Base-by-base conservation (phyloP, 1,140 invertebrate genomes). In the Drosophila punjabiensis region DNA sequence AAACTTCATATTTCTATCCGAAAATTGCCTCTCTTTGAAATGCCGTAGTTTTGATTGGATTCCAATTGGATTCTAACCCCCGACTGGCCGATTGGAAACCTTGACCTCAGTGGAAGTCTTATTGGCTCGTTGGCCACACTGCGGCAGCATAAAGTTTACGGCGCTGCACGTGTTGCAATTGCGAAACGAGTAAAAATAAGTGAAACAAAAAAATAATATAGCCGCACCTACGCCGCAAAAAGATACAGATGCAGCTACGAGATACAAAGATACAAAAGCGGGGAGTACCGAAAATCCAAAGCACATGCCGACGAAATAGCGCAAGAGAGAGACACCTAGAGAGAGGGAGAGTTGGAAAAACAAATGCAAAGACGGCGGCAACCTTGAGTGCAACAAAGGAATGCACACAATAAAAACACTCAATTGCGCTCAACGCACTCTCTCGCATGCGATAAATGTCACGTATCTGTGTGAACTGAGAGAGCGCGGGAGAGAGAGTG, bases 401-500 rank as follows among this genome's bases (percentile, higher is more conserved):
- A 61, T 74, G 55, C 56, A 75, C 14, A 53, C 55, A 58, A 3
- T n/a, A 50, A 52, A 20, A 4, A 9, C 71, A 63, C 68, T 74
- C 68, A 52, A 37, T 18, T 14, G n/a, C 30, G 20, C 33, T 61
- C 41, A 58, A 14, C 20, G 11, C 67, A 52, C 56, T 63, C 60
- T 76, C 58, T 89, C 81, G 85, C 85, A 89, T 90, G 85, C 82
- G 85, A 89, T 82, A 89, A 82, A 74, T 35, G n/a, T 10, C n/a
- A 13, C 11, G 76, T 79, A 89, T 84, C 78, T 88, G 85, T 89
- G 84, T 76, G 75, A 65, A 30, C 58, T 55, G 39, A n/a, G 53
- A 37, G 13, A 20, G 30, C 28, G 16, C 10, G 9, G n/a, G 16
- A n/a, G 16, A 10, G 50, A 13, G n/a, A 53, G 55, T 5, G 32